Percentiles rank a stretch among this genome's conserved stretches.
These are phyloP conservation scores for Meghimatium bilineatum DNA, from an alignment of 2,888 invertebrate species.

Conservation along the genomic window DNA sequence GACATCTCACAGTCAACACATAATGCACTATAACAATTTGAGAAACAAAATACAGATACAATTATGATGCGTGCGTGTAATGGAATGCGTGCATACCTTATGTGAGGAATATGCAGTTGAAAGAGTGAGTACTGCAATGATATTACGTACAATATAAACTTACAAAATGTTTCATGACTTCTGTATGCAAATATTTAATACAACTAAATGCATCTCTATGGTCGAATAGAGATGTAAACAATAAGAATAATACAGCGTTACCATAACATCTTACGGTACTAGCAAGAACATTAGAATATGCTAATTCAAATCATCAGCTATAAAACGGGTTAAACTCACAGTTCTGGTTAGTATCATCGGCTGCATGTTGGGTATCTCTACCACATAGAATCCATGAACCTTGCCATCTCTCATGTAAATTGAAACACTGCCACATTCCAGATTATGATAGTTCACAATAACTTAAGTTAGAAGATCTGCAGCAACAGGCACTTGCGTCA, in stretches of 20 bases:
- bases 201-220: background rate
- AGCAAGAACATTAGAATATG: background rate
- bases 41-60: background rate
- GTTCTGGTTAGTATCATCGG: background rate
- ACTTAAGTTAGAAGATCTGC: background rate
- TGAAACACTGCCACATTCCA: slow-evolving; percentile 7
- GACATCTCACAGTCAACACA: background rate
- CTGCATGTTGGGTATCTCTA: background rate
- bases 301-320: background rate
- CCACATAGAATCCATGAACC: slow-evolving; percentile 7
- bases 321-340: slow-evolving; percentile 6
- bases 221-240: background rate
- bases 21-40: background rate
- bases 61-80: background rate
- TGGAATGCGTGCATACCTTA: background rate
- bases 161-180: too few species aligned
- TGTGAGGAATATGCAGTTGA: too few species aligned
- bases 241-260: background rate
- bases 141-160: too few species aligned
- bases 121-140: too few species aligned
- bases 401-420: slow-evolving; percentile 1
- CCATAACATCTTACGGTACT: background rate
- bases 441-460: background rate
- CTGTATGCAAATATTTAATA: background rate
- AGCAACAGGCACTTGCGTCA: background rate